These are phyloP conservation scores for Napeogenes inachia DNA, from an alignment of 2,888 invertebrate genomes.

Conservation along the genomic window DNA sequence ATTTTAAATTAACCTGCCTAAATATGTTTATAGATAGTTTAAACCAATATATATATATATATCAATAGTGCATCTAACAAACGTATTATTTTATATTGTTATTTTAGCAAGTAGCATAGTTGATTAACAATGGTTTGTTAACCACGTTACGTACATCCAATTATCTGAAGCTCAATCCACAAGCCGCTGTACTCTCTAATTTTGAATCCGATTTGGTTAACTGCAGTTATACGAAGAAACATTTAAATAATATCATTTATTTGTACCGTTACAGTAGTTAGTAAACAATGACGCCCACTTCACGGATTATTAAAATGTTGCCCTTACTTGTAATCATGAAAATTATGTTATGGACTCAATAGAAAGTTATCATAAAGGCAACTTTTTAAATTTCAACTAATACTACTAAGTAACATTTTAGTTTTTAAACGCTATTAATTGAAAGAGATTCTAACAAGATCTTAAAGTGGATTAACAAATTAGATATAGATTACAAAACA, in stretches of 20 bases:
- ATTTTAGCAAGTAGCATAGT: not conserved
- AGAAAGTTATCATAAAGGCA: not conserved
- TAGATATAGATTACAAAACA: too few relatives aligned
- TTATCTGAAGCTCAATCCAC: constrained; percentile 15
- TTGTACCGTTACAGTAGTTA: constrained; percentile 14
- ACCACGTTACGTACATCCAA: constrained; percentile 16
- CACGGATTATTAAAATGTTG: constrained; percentile 1
- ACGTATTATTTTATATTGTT: not conserved
- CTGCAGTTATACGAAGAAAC: constrained; percentile 4
- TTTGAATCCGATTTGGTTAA: constrained; percentile 19
- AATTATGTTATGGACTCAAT: not conserved
- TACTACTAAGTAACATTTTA: too few relatives aligned
- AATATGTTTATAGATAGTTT: too few relatives aligned
- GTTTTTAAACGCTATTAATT: too few relatives aligned
- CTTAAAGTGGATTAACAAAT: too few relatives aligned
- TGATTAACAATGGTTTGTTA: constrained; percentile 17
- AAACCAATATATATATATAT: too few relatives aligned
- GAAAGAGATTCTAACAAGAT: too few relatives aligned
- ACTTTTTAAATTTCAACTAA: too few relatives aligned
- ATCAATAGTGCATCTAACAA: not conserved
- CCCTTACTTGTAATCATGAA: not conserved
- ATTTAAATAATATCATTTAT: not conserved
- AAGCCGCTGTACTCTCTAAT: constrained; percentile 13
- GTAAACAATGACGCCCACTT: constrained; percentile 24
- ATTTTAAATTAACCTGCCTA: too few relatives aligned